phyloP scores from a whole-genome alignment of 2,113 vertebrate genomes.

The Peromyscus leucopus region DNA sequence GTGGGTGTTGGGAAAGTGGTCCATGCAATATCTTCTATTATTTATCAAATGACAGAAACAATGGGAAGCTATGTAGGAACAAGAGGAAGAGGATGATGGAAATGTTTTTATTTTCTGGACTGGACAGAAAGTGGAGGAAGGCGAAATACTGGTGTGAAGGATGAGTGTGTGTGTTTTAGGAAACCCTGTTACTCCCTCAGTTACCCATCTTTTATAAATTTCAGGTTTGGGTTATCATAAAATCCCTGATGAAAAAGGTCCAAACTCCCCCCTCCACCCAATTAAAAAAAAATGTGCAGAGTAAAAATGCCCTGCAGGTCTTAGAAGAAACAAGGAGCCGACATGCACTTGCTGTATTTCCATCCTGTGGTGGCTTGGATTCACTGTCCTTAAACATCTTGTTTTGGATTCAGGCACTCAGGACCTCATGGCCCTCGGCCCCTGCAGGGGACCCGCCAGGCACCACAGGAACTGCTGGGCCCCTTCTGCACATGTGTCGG shows the following conservation, averaged over 20 bases:
- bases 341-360: not conserved
- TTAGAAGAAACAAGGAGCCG: not conserved
- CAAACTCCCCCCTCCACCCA: not conserved
- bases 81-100: not conserved
- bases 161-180: not conserved
- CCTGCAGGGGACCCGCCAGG: constrained; percentile 44
- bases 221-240: too few species aligned
- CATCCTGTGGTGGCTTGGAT: not conserved
- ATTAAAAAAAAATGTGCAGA: not conserved
- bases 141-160: accelerated
- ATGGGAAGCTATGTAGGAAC: not conserved
- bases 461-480: constrained; percentile 80
- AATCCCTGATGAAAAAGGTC: not conserved
- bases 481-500: constrained; percentile 87
- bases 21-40: not conserved
- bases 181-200: not conserved
- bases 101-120: not conserved
- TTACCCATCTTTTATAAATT: not conserved
- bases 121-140: not conserved
- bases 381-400: not conserved
- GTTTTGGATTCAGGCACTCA: not conserved
- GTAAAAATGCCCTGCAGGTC: not conserved
- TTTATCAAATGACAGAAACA: not conserved
- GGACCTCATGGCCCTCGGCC: constrained; percentile 4
- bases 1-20: not conserved